Evolutionary conservation across 2,797 vertebrate genomes (phyloP).

Genomic region (Thaleichthys pacificus): DNA sequence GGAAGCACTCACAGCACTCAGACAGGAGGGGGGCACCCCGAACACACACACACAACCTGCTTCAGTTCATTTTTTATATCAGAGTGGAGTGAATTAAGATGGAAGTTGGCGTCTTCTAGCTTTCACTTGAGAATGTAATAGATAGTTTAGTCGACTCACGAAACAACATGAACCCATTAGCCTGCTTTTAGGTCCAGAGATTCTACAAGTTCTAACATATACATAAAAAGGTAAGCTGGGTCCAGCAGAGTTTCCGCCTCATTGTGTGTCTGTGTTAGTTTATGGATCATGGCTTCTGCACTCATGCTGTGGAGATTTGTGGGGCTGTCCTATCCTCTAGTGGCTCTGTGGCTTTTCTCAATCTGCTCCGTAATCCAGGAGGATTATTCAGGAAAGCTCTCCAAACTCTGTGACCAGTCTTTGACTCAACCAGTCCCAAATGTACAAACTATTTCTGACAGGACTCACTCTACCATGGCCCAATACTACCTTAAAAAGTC

Average conservation of each 20-base stretch:
- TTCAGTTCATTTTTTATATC: too few species aligned
- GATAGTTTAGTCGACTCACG: too few species aligned
- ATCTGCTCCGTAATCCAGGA: constrained; percentile 69
- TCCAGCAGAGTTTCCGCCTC: constrained; percentile 14
- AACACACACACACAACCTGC: too few species aligned
- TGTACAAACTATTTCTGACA: constrained; percentile 23
- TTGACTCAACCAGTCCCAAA: constrained; percentile 25
- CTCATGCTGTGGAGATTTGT: constrained; percentile 57
- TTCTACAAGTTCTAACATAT: neutral
- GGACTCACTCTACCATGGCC: constrained; percentile 6
- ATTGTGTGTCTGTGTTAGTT: constrained; percentile 4
- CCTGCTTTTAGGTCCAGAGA: too few species aligned
- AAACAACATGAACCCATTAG: neutral
- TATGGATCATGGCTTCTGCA: constrained; percentile 55
- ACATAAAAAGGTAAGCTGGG: constrained; percentile 1
- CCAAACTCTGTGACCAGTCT: constrained; percentile 55
- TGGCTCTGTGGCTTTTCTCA: constrained; percentile 59
- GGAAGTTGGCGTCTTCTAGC: too few species aligned
- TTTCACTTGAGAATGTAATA: too few species aligned
- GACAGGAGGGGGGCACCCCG: too few species aligned
- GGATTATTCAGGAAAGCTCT: constrained; percentile 68
- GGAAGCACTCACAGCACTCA: neutral
- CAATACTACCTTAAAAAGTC: neutral
- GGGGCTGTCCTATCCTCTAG: constrained; percentile 45
- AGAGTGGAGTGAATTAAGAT: too few species aligned